Percentiles rank a stretch among this genome's conserved stretches.
Conservation (phyloP, 2,888 invertebrate genomes). For the Stenichneumon culpator region DNA sequence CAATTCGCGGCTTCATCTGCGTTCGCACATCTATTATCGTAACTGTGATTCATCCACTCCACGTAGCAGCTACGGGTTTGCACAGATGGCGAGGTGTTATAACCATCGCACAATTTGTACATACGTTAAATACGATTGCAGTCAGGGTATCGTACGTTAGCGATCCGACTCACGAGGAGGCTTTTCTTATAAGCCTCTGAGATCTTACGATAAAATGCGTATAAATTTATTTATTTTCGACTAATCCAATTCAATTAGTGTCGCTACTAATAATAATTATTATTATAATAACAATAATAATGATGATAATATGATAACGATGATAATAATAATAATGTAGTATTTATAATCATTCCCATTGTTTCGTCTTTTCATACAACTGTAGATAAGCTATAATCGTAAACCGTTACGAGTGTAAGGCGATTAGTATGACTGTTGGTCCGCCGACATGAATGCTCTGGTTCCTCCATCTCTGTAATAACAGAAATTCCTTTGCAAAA, state of each 20-base stretch:
- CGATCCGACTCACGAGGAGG: neutral
- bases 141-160: neutral
- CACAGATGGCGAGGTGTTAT: neutral
- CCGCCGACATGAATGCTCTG: too few relatives aligned
- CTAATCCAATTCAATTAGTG: too few relatives aligned
- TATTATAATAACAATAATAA: neutral
- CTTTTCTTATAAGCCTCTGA: neutral
- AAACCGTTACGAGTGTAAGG: too few relatives aligned
- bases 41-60: neutral
- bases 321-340: too few relatives aligned
- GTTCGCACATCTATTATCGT: neutral
- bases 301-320: neutral
- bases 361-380: too few relatives aligned
- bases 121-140: neutral
- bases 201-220: neutral
- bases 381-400: too few relatives aligned
- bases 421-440: too few relatives aligned
- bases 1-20: neutral
- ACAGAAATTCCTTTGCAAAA: too few relatives aligned
- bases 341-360: too few relatives aligned
- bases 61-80: neutral
- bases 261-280: neutral
- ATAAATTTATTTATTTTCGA: slow-evolving; percentile 14
- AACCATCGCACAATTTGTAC: neutral
- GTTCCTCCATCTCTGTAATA: too few relatives aligned